Evolutionary conservation across 1,140 invertebrate genomes (phyloP).

Genomic region (Meteorus sp.): DNA sequence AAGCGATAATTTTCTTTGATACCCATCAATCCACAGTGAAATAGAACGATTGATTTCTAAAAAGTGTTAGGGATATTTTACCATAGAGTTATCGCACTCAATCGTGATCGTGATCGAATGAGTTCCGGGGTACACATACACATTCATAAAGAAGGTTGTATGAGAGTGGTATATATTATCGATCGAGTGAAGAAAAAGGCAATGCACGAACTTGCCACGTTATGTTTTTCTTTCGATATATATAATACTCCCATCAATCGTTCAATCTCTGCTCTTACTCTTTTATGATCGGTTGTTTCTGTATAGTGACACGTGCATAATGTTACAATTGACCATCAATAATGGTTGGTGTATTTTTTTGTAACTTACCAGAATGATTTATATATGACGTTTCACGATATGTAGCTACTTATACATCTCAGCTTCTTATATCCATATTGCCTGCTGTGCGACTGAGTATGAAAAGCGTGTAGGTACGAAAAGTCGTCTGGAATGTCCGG

Average conservation of each 20-base stretch:
- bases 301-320: constrained; percentile 38
- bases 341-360: constrained; percentile 29
- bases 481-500: constrained; percentile 19
- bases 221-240: constrained; percentile 25
- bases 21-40: no score
- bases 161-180: no score
- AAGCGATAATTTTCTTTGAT: no score
- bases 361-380: constrained; percentile 31
- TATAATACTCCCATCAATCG: constrained; percentile 28
- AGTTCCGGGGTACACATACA: no score
- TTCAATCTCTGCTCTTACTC: no score
- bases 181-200: background rate
- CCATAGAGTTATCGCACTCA: no score
- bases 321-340: constrained; percentile 38
- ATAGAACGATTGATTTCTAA: no score
- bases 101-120: no score
- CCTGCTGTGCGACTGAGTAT: no score
- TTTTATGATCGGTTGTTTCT: constrained; percentile 33
- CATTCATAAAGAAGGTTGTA: no score
- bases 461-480: constrained; percentile 17
- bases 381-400: constrained; percentile 8
- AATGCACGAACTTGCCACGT: constrained; percentile 5
- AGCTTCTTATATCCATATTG: background rate
- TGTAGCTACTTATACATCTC: background rate
- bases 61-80: no score